These are phyloP conservation scores for Sminthurides bifidus DNA, from an alignment of 1,140 invertebrate species.

Conservation along the genomic window DNA sequence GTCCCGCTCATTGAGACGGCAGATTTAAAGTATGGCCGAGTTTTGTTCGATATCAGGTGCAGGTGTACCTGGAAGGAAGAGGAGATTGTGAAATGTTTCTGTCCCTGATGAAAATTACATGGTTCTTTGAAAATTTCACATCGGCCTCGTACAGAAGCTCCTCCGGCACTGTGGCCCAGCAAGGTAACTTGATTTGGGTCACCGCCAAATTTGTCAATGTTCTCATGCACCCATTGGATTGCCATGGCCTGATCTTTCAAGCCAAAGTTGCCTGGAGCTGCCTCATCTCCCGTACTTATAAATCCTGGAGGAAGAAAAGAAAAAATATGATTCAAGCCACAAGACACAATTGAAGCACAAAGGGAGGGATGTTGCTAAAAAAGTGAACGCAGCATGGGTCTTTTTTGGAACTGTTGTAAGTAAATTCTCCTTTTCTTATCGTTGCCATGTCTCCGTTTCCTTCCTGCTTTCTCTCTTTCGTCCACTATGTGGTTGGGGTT, in stretches of 20 bases:
- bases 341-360: too few species aligned
- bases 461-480: too few species aligned
- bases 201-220: constrained; percentile 4
- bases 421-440: too few species aligned
- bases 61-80: neutral
- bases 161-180: constrained; percentile 67
- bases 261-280: constrained; percentile 4
- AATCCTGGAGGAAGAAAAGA: constrained; percentile 8
- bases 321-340: too few species aligned
- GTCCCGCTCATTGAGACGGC: neutral
- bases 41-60: neutral
- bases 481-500: too few species aligned
- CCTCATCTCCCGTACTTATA: neutral
- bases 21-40: neutral
- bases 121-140: neutral
- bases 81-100: neutral
- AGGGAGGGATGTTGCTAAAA: too few species aligned
- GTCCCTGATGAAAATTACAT: neutral
- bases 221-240: neutral
- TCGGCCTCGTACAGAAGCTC: neutral
- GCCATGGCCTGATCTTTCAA: constrained; percentile 11
- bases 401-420: too few species aligned
- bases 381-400: too few species aligned
- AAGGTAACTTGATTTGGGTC: constrained; percentile 31
- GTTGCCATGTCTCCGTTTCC: too few species aligned